These are phyloP conservation scores for Hyposoter dolosus DNA, from an alignment of 2,888 invertebrate species.

Conservation along the genomic window DNA sequence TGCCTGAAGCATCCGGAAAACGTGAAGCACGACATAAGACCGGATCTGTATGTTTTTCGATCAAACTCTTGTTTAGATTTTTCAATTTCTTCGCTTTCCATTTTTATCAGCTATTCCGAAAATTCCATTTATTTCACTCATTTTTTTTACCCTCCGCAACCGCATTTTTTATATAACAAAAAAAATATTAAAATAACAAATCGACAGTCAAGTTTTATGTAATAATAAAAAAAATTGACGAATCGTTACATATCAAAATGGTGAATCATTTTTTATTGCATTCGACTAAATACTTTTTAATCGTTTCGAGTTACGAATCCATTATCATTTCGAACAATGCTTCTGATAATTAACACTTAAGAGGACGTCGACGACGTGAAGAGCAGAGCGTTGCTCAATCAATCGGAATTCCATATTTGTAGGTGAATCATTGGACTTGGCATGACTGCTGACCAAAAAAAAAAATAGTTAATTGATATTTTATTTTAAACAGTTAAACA, in stretches of 20 bases:
- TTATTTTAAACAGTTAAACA: too few relatives aligned
- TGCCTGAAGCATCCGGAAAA: conserved; percentile 38
- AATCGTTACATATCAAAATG: neutral
- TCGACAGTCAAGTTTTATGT: neutral
- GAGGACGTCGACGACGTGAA: neutral
- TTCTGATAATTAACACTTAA: neutral
- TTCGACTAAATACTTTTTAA: neutral
- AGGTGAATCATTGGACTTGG: neutral
- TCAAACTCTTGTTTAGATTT: conserved; percentile 36
- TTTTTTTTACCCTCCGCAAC: neutral
- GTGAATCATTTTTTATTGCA: neutral
- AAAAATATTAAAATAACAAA: neutral
- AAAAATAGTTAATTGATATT: neutral
- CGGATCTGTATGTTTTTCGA: conserved; percentile 19
- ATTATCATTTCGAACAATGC: neutral
- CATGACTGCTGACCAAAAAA: neutral
- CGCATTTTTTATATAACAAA: neutral
- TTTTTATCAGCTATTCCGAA: conserved; percentile 5
- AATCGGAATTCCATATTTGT: neutral
- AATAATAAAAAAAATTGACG: neutral
- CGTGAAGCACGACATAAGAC: conserved; percentile 9
- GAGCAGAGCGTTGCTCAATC: neutral
- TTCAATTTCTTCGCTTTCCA: neutral
- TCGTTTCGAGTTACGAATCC: neutral
- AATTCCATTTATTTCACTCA: neutral